Evolutionary conservation across 2,113 vertebrate species (phyloP).

Genomic region (Macquaria australasica): DNA sequence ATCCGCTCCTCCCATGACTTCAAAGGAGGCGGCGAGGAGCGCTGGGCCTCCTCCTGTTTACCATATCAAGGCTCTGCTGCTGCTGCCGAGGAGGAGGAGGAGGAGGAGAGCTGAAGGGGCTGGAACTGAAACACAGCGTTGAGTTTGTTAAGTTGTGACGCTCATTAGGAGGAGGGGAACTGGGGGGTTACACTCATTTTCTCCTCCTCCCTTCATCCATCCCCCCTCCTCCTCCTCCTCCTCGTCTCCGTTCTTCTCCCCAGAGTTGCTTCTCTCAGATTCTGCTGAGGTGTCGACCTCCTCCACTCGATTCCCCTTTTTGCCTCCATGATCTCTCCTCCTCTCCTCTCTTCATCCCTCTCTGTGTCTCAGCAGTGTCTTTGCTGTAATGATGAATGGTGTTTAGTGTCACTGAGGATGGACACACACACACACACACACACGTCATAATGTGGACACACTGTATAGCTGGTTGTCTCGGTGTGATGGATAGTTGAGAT

Average conservation of each 20-base stretch:
- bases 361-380: background rate
- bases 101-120: slow-evolving; percentile 45
- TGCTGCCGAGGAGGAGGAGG: slow-evolving; percentile 32
- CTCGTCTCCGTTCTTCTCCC: slow-evolving; percentile 3
- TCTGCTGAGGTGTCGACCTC: slow-evolving; percentile 8
- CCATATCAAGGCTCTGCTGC: slow-evolving; percentile 62
- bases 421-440: slow-evolving; percentile 20
- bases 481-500: slow-evolving; percentile 46
- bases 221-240: slow-evolving; percentile 15
- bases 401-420: slow-evolving; percentile 54
- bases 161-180: slow-evolving; percentile 49
- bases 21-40: slow-evolving; percentile 62
- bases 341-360: background rate
- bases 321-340: slow-evolving; percentile 6
- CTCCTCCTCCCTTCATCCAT: slow-evolving; percentile 38
- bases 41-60: slow-evolving; percentile 59
- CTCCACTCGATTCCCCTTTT: background rate
- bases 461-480: background rate
- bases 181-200: background rate
- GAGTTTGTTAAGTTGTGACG: slow-evolving; percentile 54
- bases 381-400: slow-evolving; percentile 52
- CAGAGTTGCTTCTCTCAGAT: slow-evolving; percentile 3
- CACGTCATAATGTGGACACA: slow-evolving; percentile 7
- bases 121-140: slow-evolving; percentile 42
- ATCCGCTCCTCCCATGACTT: slow-evolving; percentile 66